phyloP scores from a whole-genome alignment of 1,140 invertebrate genomes.

The Lamellibrachia luymesi region DNA sequence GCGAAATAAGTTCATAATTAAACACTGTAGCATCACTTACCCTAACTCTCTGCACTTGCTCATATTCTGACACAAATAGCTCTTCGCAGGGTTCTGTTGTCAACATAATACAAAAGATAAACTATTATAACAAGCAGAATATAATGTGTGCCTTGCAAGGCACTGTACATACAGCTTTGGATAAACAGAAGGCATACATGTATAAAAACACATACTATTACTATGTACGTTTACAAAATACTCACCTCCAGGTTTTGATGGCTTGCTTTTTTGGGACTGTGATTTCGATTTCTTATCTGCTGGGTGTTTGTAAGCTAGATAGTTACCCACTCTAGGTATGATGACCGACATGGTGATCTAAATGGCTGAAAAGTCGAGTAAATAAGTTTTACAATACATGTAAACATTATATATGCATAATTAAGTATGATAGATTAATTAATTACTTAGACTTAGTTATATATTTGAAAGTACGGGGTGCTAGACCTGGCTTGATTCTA shows the following conservation, averaged over 20 bases:
- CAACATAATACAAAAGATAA: neutral
- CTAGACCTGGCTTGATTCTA: too few relatives aligned
- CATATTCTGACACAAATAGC: neutral
- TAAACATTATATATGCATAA: too few relatives aligned
- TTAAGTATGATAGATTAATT: too few relatives aligned
- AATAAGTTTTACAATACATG: too few relatives aligned
- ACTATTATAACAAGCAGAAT: neutral
- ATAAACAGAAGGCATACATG: too few relatives aligned
- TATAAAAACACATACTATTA: neutral
- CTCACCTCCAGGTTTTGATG: neutral
- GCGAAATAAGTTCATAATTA: neutral
- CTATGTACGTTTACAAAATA: neutral
- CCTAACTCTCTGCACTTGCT: neutral
- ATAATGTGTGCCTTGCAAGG: too few relatives aligned
- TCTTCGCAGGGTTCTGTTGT: neutral
- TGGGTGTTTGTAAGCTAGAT: neutral
- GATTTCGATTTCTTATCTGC: neutral
- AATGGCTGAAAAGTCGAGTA: neutral
- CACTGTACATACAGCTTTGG: too few relatives aligned
- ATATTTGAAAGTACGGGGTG: too few relatives aligned
- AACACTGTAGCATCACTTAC: neutral
- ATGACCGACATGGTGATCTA: neutral
- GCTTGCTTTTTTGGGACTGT: neutral
- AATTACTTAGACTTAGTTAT: too few relatives aligned
- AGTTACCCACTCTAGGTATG: neutral